These are phyloP conservation scores for Drosophila limbata DNA, from an alignment of 2,888 invertebrate genomes.

Conservation along the genomic window DNA sequence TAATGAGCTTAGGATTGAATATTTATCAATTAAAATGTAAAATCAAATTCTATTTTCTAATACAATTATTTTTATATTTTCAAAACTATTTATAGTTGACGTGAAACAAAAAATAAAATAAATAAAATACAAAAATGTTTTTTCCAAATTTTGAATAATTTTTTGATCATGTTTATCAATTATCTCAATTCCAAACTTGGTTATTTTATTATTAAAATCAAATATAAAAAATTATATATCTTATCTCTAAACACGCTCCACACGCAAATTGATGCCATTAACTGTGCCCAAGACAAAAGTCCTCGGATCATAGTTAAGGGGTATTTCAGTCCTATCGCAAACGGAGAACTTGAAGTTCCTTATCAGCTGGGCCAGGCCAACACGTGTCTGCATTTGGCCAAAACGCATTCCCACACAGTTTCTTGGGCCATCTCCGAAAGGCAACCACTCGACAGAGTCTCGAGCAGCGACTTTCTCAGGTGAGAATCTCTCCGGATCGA, in stretches of 20 bases:
- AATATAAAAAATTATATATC: too few species aligned
- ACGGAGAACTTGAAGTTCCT: slow-evolving; percentile 70
- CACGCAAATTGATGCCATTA: slow-evolving; percentile 45
- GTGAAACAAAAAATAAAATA: neutral
- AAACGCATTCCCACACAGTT: slow-evolving; percentile 83
- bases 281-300: slow-evolving; percentile 49
- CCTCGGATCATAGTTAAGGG: slow-evolving; percentile 59
- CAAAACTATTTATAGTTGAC: too few species aligned
- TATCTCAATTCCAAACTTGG: neutral
- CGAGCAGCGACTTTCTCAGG: slow-evolving; percentile 86
- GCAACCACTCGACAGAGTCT: slow-evolving; percentile 83
- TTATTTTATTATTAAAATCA: too few species aligned
- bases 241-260: slow-evolving; percentile 11
- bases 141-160: neutral
- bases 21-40: too few species aligned
- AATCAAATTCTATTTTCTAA: too few species aligned
- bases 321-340: slow-evolving; percentile 68
- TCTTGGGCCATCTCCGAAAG: slow-evolving; percentile 84
- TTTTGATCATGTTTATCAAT: neutral
- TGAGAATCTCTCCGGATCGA: slow-evolving; percentile 88
- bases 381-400: slow-evolving; percentile 78
- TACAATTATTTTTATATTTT: too few species aligned
- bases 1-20: too few species aligned
- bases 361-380: slow-evolving; percentile 77
- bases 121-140: neutral